These are phyloP conservation scores for Lathronympha strigana DNA, from an alignment of 2,888 invertebrate species.

Conservation along the genomic window DNA sequence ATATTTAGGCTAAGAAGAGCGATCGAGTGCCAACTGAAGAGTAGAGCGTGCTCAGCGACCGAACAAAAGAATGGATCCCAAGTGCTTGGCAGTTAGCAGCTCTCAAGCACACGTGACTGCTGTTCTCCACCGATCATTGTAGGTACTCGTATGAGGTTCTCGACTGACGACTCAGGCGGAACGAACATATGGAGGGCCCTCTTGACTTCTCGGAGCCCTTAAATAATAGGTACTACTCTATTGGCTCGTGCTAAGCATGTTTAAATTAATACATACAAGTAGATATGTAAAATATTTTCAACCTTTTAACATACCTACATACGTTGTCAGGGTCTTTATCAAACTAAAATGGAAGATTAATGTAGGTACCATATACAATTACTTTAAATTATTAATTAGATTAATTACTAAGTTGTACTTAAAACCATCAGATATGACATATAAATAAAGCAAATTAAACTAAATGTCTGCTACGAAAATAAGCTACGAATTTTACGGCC, in stretches of 20 bases:
- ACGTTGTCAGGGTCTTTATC: too few relatives aligned
- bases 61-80: slow-evolving; percentile 55
- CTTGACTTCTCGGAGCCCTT: slow-evolving; percentile 49
- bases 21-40: slow-evolving; percentile 15
- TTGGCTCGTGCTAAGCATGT: slow-evolving; percentile 5
- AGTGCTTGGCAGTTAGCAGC: slow-evolving; percentile 58
- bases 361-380: too few relatives aligned
- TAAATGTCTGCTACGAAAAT: background rate
- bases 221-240: background rate
- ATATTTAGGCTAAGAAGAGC: background rate
- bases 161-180: slow-evolving; percentile 38
- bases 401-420: too few relatives aligned
- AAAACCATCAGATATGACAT: background rate
- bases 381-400: background rate
- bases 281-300: too few relatives aligned
- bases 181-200: slow-evolving; percentile 63
- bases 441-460: background rate
- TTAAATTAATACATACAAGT: background rate
- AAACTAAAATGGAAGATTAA: too few relatives aligned
- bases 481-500: slow-evolving; percentile 12
- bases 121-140: slow-evolving; percentile 44
- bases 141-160: slow-evolving; percentile 43
- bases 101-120: slow-evolving; percentile 70
- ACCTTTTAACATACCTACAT: too few relatives aligned
- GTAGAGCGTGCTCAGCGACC: slow-evolving; percentile 43